phyloP scores from a whole-genome alignment of 2,888 invertebrate species.

The Chymomyza amoena region DNA sequence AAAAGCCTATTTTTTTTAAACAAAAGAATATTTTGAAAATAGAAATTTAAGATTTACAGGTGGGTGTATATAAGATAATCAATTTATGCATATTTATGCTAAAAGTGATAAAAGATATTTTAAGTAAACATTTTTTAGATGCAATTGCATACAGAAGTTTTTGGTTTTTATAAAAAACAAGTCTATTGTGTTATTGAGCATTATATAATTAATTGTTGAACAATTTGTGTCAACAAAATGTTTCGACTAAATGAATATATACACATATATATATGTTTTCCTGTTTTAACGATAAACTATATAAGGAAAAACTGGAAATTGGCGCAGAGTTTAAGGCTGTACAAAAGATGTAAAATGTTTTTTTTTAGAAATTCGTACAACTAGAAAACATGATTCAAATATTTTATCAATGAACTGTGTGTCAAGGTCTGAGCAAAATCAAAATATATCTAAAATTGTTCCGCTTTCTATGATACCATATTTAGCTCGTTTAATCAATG shows the following conservation, averaged over 20 bases:
- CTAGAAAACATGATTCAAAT: background rate
- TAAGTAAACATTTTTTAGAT: background rate
- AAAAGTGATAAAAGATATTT: background rate
- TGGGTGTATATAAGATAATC: conserved; percentile 40
- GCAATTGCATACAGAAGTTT: background rate
- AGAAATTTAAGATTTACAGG: conserved; percentile 57
- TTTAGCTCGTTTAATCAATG: background rate
- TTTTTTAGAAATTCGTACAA: background rate
- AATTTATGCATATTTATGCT: background rate
- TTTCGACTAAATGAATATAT: background rate
- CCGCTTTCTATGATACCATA: background rate
- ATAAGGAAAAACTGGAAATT: background rate
- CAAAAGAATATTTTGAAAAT: conserved; percentile 29
- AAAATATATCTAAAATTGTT: background rate
- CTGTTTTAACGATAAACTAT: background rate
- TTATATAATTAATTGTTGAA: conserved; percentile 52
- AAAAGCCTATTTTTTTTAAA: conserved; percentile 10
- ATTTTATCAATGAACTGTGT: background rate
- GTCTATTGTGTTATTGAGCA: conserved; percentile 34
- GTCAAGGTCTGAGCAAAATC: background rate
- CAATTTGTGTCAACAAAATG: conserved; percentile 41
- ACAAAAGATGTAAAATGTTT: background rate
- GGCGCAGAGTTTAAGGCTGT: background rate
- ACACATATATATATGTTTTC: no score
- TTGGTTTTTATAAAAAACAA: conserved; percentile 35